Conservation (phyloP, 2,797 vertebrate species). For the Chloroceryle amazona region DNA sequence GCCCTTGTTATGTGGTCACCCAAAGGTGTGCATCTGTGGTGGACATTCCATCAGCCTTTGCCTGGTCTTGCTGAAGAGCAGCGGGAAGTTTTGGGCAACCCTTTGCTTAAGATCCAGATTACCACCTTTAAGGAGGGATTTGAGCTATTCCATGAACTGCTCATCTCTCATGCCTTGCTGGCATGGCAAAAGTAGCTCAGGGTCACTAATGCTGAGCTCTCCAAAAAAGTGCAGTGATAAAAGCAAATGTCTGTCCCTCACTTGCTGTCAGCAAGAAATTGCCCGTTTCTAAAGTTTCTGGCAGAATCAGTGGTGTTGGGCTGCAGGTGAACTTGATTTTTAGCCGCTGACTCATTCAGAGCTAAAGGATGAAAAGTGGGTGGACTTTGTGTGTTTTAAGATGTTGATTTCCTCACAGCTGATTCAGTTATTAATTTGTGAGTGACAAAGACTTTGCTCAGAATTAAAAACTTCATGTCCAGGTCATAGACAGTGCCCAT, state of each 20-base stretch:
- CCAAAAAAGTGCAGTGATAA: background rate
- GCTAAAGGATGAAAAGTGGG: background rate
- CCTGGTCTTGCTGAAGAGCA: background rate
- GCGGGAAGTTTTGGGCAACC: background rate
- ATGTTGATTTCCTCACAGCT: background rate
- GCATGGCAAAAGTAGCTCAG: background rate
- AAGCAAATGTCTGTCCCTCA: background rate
- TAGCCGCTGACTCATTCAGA: background rate
- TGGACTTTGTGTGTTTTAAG: background rate
- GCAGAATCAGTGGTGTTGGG: background rate
- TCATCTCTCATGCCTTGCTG: background rate
- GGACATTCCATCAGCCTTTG: background rate
- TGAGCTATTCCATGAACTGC: background rate
- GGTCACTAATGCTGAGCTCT: background rate
- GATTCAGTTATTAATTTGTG: background rate
- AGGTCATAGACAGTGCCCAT: background rate
- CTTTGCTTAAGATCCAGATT: background rate
- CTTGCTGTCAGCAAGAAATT: background rate
- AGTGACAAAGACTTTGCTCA: background rate
- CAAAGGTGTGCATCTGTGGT: background rate
- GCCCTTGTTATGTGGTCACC: rapidly evolving
- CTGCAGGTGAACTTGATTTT: background rate
- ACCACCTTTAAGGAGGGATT: background rate
- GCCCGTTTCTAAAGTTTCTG: background rate
- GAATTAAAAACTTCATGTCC: rapidly evolving